A percentile compares a stretch with the other conserved stretches of the same genome.
Conservation (phyloP, 2,113 vertebrate species). For the Hystrix cristata region DNA sequence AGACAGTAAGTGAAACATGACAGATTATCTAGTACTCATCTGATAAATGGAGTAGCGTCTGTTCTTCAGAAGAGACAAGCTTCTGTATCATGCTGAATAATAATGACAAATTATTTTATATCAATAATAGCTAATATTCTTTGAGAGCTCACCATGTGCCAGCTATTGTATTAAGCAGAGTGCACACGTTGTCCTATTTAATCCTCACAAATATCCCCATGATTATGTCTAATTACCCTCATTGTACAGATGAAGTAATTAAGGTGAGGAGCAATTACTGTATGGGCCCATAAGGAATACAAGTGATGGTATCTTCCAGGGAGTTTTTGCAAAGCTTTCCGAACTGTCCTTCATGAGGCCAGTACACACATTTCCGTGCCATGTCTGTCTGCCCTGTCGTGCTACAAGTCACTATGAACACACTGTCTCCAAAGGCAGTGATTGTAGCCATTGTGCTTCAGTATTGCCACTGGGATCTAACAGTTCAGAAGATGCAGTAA, state of each 20-base stretch:
- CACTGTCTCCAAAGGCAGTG: constrained; percentile 14
- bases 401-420: constrained; percentile 6
- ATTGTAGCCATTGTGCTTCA: constrained; percentile 30
- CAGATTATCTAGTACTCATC: background rate
- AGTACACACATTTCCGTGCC: background rate
- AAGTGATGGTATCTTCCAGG: background rate
- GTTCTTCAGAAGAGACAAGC: constrained; percentile 42
- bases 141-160: background rate
- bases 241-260: constrained; percentile 31
- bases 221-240: background rate
- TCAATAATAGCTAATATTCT: constrained; percentile 20
- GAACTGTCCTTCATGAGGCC: background rate
- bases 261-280: background rate
- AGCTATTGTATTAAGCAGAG: background rate
- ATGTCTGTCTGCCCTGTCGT: constrained; percentile 11
- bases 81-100: background rate
- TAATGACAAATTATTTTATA: constrained; percentile 51
- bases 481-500: constrained; percentile 61
- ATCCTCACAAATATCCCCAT: background rate
- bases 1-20: constrained; percentile 33
- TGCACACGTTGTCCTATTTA: background rate
- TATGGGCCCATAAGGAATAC: background rate
- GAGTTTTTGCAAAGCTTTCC: constrained; percentile 25
- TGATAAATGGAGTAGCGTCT: constrained; percentile 4
- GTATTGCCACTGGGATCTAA: constrained; percentile 13